A percentile compares a stretch with the other conserved stretches of the same genome.
Conservation (phyloP, 2,797 vertebrate species). For the Melanotaenia boesemani region DNA sequence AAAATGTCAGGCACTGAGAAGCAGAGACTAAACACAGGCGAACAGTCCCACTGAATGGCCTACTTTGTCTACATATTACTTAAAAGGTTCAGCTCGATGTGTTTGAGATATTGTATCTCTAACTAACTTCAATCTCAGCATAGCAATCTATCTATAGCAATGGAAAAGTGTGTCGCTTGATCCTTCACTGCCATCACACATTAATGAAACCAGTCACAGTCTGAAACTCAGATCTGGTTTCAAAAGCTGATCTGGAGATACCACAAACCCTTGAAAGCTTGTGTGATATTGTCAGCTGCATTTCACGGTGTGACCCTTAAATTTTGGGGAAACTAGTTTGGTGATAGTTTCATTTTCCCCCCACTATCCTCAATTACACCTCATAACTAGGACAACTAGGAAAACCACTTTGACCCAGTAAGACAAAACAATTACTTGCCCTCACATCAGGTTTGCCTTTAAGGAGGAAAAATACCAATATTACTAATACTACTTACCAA, state of each 20-base stretch:
- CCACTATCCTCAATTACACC: constrained; percentile 4
- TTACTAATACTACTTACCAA: background rate
- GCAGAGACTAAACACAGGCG: constrained; percentile 42
- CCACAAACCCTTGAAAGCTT: constrained; percentile 16
- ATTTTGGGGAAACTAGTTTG: constrained; percentile 24
- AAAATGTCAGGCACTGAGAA: constrained; percentile 66
- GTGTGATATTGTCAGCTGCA: background rate
- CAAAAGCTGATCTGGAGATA: constrained; percentile 13
- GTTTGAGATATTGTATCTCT: constrained; percentile 42
- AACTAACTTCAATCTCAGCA: constrained; percentile 38
- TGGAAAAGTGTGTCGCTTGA: constrained; percentile 48
- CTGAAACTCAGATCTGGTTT: constrained; percentile 9
- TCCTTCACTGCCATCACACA: constrained; percentile 45
- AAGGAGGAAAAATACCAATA: background rate
- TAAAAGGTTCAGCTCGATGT: constrained; percentile 41
- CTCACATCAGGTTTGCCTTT: background rate
- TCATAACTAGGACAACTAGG: constrained; percentile 29
- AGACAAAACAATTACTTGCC: background rate
- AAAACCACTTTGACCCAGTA: constrained; percentile 39
- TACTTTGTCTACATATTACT: constrained; percentile 53
- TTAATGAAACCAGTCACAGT: constrained; percentile 37
- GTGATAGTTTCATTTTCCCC: background rate
- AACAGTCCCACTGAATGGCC: constrained; percentile 46
- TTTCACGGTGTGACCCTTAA: constrained; percentile 20
- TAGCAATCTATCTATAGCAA: constrained; percentile 51